A percentile compares a stretch with the other conserved stretches of the same genome.
Conservation (phyloP, 2,797 vertebrate species). For the Triplophysa bombifrons region DNA sequence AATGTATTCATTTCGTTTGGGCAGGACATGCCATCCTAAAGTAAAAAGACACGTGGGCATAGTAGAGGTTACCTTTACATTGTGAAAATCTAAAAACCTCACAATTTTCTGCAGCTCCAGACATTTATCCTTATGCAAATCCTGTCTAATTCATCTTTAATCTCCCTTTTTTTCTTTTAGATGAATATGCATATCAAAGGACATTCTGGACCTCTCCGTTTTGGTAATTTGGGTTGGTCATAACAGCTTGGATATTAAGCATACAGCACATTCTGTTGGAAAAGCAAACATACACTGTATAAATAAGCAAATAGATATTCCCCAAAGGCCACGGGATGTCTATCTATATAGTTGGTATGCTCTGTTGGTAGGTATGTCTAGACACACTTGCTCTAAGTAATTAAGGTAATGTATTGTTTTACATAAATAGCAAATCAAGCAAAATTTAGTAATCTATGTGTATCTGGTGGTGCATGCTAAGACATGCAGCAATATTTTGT, state of each 20-base stretch:
- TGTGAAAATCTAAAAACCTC: neutral
- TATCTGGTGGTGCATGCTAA: neutral
- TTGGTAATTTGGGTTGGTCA: neutral
- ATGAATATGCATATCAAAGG: constrained; percentile 5
- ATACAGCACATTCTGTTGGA: neutral
- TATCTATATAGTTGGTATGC: neutral
- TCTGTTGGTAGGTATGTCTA: neutral
- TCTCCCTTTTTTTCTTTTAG: neutral
- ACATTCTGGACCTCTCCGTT: neutral
- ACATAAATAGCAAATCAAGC: neutral
- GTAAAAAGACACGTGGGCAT: neutral
- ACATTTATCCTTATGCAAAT: constrained; percentile 31
- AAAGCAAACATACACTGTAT: neutral
- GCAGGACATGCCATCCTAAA: neutral
- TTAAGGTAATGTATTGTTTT: neutral
- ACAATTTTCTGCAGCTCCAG: constrained; percentile 2
- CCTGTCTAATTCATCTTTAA: constrained; percentile 15
- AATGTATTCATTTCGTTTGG: neutral
- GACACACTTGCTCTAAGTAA: neutral
- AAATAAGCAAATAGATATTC: neutral
- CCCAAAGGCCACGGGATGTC: neutral
- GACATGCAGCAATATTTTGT: neutral
- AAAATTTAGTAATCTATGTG: neutral
- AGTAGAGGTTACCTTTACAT: neutral
- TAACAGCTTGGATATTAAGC: neutral